Evolutionary conservation across 2,888 invertebrate species (phyloP).

Genomic region (Proisotoma minuta): DNA sequence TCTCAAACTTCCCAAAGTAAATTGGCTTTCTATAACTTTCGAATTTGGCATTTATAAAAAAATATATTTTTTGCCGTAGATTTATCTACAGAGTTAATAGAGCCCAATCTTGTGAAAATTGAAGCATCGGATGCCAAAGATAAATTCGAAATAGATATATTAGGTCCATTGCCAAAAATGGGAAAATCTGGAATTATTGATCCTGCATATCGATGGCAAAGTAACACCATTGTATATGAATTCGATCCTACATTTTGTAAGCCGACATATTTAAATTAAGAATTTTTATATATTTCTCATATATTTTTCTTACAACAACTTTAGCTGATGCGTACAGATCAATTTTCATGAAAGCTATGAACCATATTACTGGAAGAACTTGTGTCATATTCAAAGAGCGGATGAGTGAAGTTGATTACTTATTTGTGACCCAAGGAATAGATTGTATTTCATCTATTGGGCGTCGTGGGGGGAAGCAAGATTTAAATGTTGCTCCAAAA

Average conservation of each 20-base stretch:
- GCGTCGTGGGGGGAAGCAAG: background rate
- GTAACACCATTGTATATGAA: conserved; percentile 1
- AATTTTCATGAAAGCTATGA: background rate
- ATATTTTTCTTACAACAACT: background rate
- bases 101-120: too few relatives aligned
- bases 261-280: background rate
- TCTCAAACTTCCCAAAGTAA: too few relatives aligned
- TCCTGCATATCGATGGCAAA: background rate
- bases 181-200: background rate
- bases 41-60: too few relatives aligned
- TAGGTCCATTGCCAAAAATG: background rate
- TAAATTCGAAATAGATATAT: background rate
- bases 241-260: background rate
- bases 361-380: background rate
- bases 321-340: background rate
- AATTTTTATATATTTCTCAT: background rate
- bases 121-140: background rate
- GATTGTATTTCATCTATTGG: background rate
- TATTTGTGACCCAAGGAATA: background rate
- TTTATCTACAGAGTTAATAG: too few relatives aligned
- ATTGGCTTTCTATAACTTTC: too few relatives aligned
- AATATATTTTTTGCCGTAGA: too few relatives aligned
- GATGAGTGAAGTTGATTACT: background rate
- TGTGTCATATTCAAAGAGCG: conserved; percentile 2
- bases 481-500: background rate